Percentiles rank a stretch among this genome's conserved stretches.
phyloP scores from a whole-genome alignment of 2,113 vertebrate species.

The Labeo catla region DNA sequence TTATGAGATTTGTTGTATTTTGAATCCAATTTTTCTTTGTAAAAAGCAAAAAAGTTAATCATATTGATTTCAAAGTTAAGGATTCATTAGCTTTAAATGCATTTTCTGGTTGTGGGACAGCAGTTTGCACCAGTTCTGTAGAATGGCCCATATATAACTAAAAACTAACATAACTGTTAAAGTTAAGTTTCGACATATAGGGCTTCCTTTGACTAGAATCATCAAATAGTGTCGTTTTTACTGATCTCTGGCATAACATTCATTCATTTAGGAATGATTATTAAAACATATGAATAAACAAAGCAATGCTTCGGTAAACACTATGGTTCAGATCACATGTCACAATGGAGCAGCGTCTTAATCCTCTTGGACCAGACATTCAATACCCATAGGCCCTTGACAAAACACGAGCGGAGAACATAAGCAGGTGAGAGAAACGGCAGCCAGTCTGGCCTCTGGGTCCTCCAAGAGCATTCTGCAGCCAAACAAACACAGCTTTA shows the following conservation, averaged over 20 bases:
- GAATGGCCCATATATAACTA: no score
- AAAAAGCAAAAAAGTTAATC: no score
- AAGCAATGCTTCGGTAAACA: conserved; percentile 13
- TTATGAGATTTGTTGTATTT: no score
- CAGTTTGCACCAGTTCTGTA: no score
- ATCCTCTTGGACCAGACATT: conserved; percentile 21
- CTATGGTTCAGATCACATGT: conserved; percentile 13
- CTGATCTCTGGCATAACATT: neutral
- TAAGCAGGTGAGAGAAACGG: conserved; percentile 40
- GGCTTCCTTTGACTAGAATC: neutral
- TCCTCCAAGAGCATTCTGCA: conserved; percentile 40
- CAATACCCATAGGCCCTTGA: conserved; percentile 34
- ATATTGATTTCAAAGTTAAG: no score
- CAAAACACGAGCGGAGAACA: conserved; percentile 35
- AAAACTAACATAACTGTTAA: no score
- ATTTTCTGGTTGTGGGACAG: no score
- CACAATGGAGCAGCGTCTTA: conserved; percentile 30
- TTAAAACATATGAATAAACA: conserved; percentile 28
- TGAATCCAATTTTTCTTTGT: no score
- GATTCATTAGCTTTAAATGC: no score
- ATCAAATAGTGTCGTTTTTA: neutral
- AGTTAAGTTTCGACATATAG: no score
- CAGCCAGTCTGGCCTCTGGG: conserved; percentile 23
- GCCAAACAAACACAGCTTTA: conserved; percentile 47
- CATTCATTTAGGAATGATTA: neutral